These are phyloP conservation scores for Sebastes jordani DNA, from an alignment of 2,797 vertebrate genomes.

Conservation along the genomic window DNA sequence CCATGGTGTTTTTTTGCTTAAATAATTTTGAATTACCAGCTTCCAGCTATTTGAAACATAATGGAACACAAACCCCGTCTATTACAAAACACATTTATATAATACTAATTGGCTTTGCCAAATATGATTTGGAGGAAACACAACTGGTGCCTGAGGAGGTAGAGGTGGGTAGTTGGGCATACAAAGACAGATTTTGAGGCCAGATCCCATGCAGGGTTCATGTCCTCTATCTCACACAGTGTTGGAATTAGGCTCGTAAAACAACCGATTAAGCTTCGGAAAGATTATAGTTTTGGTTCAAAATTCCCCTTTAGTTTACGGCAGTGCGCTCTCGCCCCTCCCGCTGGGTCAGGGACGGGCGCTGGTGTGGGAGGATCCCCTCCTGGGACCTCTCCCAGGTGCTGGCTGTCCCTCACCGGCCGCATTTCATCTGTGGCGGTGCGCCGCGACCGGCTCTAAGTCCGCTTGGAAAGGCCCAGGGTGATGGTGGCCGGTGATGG, in stretches of 20 bases:
- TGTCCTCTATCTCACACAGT: neutral
- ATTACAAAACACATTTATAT: conserved; percentile 2
- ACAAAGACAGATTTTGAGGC: neutral
- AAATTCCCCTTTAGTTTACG: neutral
- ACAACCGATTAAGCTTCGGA: neutral
- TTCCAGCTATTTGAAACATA: neutral
- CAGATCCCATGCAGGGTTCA: neutral
- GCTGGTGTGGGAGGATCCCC: too few relatives aligned
- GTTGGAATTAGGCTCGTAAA: neutral
- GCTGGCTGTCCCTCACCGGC: neutral
- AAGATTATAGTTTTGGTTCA: neutral
- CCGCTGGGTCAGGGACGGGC: neutral
- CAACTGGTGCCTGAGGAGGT: neutral
- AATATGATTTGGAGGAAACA: conserved; percentile 4
- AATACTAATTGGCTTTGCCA: conserved; percentile 1
- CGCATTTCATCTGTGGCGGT: neutral
- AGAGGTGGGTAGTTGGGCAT: neutral
- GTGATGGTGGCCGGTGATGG: too few relatives aligned
- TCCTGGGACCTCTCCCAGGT: too few relatives aligned
- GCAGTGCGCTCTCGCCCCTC: neutral
- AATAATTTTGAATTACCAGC: neutral
- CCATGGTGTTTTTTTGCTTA: neutral
- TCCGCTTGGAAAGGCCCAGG: too few relatives aligned
- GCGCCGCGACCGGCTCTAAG: too few relatives aligned
- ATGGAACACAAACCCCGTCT: neutral